Conservation (phyloP, 2,113 vertebrate species). For the Mungos mungo region DNA sequence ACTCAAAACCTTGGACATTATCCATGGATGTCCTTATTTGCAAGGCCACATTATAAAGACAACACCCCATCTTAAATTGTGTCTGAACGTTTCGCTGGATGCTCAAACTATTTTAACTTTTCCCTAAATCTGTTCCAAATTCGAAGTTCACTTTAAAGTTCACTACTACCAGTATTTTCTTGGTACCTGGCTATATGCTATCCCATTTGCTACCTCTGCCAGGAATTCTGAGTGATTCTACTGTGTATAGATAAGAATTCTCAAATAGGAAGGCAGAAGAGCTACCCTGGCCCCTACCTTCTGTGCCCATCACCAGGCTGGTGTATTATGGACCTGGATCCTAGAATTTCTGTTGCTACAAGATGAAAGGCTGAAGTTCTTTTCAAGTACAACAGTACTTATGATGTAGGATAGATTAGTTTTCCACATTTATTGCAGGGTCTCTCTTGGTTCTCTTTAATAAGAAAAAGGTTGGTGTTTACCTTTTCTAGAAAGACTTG, state of each 20-base stretch:
- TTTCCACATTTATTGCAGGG: background rate
- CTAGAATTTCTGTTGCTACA: background rate
- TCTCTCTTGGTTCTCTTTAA: conserved; percentile 14
- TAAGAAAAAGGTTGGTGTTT: conserved; percentile 8
- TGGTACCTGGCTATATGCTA: background rate
- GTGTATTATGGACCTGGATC: background rate
- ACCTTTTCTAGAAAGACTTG: background rate
- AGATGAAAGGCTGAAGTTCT: background rate
- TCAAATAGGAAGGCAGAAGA: background rate
- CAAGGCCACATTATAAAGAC: background rate
- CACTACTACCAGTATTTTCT: background rate
- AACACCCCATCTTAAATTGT: background rate
- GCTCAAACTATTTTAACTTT: background rate
- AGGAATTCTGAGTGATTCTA: background rate
- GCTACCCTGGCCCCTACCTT: background rate
- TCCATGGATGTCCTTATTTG: background rate
- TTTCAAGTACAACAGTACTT: background rate
- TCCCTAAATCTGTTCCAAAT: background rate
- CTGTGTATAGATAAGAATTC: background rate
- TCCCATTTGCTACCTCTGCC: background rate
- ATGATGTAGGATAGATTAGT: background rate
- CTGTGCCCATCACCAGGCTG: background rate
- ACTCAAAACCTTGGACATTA: background rate
- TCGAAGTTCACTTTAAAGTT: background rate
- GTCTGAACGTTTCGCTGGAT: background rate